phyloP scores from a whole-genome alignment of 1,140 invertebrate species.

The Dendroctonus ponderosae region DNA sequence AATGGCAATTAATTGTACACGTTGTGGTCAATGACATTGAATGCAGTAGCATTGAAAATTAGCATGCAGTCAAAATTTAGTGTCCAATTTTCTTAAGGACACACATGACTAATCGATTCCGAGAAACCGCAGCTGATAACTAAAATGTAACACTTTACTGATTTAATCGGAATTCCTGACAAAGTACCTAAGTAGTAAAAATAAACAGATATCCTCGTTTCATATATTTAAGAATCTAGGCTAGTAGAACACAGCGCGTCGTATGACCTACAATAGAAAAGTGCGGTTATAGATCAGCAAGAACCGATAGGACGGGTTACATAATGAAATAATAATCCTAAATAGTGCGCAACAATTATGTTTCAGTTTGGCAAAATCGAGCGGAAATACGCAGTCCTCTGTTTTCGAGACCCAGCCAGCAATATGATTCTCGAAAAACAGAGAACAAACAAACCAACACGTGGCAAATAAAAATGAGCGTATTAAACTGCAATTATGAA shows the following conservation, averaged over 20 bases:
- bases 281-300: conserved; percentile 26
- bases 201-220: conserved; percentile 24
- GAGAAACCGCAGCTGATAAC: no score
- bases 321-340: conserved; percentile 18
- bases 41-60: no score
- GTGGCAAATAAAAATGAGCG: conserved; percentile 10
- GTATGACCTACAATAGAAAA: conserved; percentile 32
- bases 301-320: conserved; percentile 22
- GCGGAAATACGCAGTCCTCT: conserved; percentile 14
- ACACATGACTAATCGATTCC: no score
- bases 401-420: conserved; percentile 14
- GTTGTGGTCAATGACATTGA: no score
- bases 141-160: no score
- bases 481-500: neutral
- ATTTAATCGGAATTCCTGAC: neutral
- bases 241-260: conserved; percentile 33
- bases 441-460: conserved; percentile 21
- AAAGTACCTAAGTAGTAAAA: conserved; percentile 15
- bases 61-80: no score
- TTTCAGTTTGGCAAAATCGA: neutral
- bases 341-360: conserved; percentile 28
- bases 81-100: no score
- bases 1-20: no score
- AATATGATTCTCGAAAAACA: conserved; percentile 25
- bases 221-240: conserved; percentile 33